Percentiles rank a stretch among this genome's conserved stretches.
phyloP scores from a whole-genome alignment of 2,888 invertebrate species.

The Yponomeuta cagnagella region DNA sequence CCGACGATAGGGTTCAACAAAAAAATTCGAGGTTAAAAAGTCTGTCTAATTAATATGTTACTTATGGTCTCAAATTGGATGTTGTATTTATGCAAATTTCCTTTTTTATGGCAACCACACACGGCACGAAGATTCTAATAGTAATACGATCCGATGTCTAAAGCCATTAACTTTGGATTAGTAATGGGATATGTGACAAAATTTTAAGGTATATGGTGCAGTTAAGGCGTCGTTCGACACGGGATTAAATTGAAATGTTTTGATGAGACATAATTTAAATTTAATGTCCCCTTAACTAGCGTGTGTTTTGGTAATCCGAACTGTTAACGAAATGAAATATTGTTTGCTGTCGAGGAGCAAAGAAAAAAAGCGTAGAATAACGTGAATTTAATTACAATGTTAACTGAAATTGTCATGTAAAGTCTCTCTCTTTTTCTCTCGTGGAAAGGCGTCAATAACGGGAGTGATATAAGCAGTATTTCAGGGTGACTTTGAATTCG shows the following conservation, averaged over 20 bases:
- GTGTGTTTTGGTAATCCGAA: constrained; percentile 7
- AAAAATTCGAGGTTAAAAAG: constrained; percentile 48
- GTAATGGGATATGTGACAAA: constrained; percentile 53
- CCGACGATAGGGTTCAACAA: constrained; percentile 36
- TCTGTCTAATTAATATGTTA: constrained; percentile 59
- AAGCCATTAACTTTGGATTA: constrained; percentile 56
- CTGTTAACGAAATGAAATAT: background rate
- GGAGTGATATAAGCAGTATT: no score
- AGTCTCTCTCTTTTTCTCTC: no score
- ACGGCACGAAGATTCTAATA: constrained; percentile 51
- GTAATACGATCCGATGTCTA: constrained; percentile 42
- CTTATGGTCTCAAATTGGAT: constrained; percentile 52
- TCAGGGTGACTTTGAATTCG: no score
- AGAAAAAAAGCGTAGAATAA: background rate
- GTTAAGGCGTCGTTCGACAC: constrained; percentile 29
- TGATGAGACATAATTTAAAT: constrained; percentile 47
- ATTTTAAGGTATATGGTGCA: constrained; percentile 30
- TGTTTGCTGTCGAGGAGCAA: background rate
- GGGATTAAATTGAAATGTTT: constrained; percentile 36
- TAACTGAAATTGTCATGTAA: no score
- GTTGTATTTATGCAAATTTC: constrained; percentile 59
- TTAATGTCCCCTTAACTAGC: constrained; percentile 39
- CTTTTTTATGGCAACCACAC: constrained; percentile 56
- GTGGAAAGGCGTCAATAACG: no score
- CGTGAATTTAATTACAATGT: no score